Evolutionary conservation across 2,797 vertebrate species (phyloP).

Genomic region (Apogon talboti): DNA sequence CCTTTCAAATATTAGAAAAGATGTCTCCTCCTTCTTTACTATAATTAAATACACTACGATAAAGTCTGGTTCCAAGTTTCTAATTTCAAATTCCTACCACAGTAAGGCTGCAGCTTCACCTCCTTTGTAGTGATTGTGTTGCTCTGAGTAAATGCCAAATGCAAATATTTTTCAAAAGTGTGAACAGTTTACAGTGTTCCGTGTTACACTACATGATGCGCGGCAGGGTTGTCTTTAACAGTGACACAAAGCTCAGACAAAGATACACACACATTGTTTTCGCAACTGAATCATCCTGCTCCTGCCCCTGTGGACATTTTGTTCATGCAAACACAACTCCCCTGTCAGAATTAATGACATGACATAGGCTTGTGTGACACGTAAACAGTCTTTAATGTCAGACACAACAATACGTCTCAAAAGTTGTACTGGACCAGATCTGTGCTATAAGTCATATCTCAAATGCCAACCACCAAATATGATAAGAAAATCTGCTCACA

Average conservation of each 20-base stretch:
- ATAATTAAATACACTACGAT: too few relatives aligned
- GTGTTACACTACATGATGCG: too few relatives aligned
- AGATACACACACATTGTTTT: constrained; percentile 40
- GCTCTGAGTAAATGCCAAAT: too few relatives aligned
- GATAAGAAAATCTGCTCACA: not conserved
- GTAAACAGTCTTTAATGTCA: constrained; percentile 27
- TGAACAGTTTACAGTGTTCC: too few relatives aligned
- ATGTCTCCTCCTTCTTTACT: too few relatives aligned
- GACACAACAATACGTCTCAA: constrained; percentile 5
- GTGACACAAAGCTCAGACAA: not conserved
- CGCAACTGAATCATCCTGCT: constrained; percentile 38
- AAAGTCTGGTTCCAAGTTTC: too few relatives aligned
- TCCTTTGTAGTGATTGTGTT: too few relatives aligned
- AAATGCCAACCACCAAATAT: constrained; percentile 28
- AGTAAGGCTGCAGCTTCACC: too few relatives aligned
- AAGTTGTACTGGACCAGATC: constrained; percentile 5
- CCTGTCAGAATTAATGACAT: constrained; percentile 13
- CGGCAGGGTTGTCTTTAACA: not conserved
- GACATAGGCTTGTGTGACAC: constrained; percentile 2
- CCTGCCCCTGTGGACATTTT: constrained; percentile 37
- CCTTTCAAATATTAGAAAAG: too few relatives aligned
- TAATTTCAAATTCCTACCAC: too few relatives aligned
- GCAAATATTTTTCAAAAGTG: too few relatives aligned
- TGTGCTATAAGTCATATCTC: constrained; percentile 25
- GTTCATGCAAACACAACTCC: constrained; percentile 48